These are phyloP conservation scores for Lapara coniferarum DNA, from an alignment of 2,888 invertebrate genomes.

Conservation along the genomic window DNA sequence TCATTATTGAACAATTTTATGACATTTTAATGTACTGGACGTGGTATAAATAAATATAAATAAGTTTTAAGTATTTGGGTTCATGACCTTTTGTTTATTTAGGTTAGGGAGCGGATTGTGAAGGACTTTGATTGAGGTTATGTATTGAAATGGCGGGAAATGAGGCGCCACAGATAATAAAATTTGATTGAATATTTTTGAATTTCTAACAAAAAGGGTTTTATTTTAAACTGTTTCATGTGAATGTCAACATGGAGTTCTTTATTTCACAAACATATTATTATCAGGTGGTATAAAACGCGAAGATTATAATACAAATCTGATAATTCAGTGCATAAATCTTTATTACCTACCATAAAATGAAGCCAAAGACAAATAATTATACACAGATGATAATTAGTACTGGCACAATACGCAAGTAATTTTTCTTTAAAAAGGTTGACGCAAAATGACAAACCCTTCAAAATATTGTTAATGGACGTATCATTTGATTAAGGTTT, in stretches of 20 bases:
- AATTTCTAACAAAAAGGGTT: no score
- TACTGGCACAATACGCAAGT: not conserved
- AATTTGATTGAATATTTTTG: not conserved
- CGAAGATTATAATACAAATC: not conserved
- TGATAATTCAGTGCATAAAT: not conserved
- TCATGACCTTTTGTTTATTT: slow-evolving; percentile 15
- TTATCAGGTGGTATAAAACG: not conserved
- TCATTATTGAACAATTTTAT: slow-evolving; percentile 42
- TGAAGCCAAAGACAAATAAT: not conserved
- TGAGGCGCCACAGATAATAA: not conserved
- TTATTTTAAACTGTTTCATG: no score
- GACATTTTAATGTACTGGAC: slow-evolving; percentile 21
- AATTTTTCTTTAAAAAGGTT: not conserved
- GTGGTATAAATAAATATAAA: slow-evolving; percentile 6
- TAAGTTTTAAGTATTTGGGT: not conserved
- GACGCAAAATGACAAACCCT: not conserved
- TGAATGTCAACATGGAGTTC: no score
- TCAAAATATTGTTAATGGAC: slow-evolving; percentile 14
- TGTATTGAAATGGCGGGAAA: not conserved
- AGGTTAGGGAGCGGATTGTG: slow-evolving; percentile 10
- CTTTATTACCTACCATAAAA: not conserved
- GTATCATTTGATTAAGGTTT: slow-evolving; percentile 10
- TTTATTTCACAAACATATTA: no score
- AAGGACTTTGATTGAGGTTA: not conserved
- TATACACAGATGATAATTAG: not conserved